Evolutionary conservation across 2,797 vertebrate species (phyloP).

Genomic region (Prunella strophiata): DNA sequence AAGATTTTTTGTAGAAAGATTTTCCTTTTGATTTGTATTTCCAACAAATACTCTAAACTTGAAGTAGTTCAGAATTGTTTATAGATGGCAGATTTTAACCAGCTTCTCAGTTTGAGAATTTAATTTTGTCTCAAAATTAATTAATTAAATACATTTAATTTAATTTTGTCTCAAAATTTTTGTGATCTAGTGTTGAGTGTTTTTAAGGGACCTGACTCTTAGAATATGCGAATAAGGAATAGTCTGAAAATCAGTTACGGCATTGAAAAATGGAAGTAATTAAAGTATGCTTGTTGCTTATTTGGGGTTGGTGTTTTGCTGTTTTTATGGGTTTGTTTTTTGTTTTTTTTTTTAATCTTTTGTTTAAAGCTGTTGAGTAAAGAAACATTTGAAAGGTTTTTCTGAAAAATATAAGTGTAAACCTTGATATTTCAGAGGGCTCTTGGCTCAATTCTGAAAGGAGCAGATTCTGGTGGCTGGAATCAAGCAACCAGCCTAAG

Average conservation of each 20-base stretch:
- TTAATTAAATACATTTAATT: too few relatives aligned
- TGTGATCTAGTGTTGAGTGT: background rate
- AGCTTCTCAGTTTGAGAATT: background rate
- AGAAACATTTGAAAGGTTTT: background rate
- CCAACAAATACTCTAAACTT: background rate
- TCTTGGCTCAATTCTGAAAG: conserved; percentile 78
- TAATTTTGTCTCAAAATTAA: too few relatives aligned
- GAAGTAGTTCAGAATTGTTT: background rate
- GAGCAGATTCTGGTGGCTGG: conserved; percentile 43
- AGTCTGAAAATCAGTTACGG: background rate
- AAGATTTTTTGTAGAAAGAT: background rate
- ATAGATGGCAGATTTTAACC: background rate
- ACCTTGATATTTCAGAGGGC: conserved; percentile 70
- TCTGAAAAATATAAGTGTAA: background rate
- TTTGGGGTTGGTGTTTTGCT: background rate
- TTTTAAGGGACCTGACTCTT: background rate
- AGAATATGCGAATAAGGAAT: background rate
- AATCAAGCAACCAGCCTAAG: conserved; percentile 77
- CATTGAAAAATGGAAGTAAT: background rate
- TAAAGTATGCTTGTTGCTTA: background rate
- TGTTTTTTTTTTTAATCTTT: background rate
- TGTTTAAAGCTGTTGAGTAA: background rate
- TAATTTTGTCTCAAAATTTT: background rate
- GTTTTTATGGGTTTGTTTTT: background rate
- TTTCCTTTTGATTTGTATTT: background rate